Evolutionary conservation across 2,888 invertebrate species (phyloP), one percentile per base, ranked within the genome.

Genomic region (Zaprionus bogoriensis): DNA sequence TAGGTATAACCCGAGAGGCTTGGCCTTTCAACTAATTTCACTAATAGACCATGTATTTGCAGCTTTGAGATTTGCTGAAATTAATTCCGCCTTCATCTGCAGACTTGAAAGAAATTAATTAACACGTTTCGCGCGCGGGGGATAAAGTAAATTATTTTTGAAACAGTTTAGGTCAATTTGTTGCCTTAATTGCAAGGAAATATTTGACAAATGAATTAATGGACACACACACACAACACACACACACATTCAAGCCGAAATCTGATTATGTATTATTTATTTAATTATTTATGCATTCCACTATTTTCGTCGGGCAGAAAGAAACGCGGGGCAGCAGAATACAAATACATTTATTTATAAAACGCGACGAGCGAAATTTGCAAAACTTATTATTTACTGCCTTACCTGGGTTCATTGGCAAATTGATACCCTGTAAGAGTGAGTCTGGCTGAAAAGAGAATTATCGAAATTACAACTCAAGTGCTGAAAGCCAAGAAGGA

Each of bases 201-300:
- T 36, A 44, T 48, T 51, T 53, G 46, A 54, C 28, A 51, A 58
- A 50, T 65, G 38, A 39, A 62, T 46, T 57, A 39, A 62, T 57
- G 46, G 45, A 54, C 44, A 14, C 17, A 51, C 47, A 1, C 32
- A 17, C 6, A 7, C 14, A 17, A 36, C n/a, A 3, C 30, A 12
- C 14, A 30, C 30, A 12, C 12, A 30, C 30, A 14, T 6, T 12
- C 51, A 45, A 6, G 23, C 41, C 14, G 9, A 69, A 69, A 46
- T 69, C 54, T 45, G 70, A 74, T 74, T 74, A 74, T 69, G 51
- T 28, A 2, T 46, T 60, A 53, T 48, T 38, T 55, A 44, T 62
- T 42, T 48, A 45, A 19, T 38, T 42, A 39, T 32, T 50, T 55
- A 55, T 47, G 28, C 28, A 55, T 30, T 47, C 47, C 41, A 45